A percentile compares a stretch with the other conserved stretches of the same genome.
Conservation (phyloP, 2,888 invertebrate species). For the Cremastinae sp. region DNA sequence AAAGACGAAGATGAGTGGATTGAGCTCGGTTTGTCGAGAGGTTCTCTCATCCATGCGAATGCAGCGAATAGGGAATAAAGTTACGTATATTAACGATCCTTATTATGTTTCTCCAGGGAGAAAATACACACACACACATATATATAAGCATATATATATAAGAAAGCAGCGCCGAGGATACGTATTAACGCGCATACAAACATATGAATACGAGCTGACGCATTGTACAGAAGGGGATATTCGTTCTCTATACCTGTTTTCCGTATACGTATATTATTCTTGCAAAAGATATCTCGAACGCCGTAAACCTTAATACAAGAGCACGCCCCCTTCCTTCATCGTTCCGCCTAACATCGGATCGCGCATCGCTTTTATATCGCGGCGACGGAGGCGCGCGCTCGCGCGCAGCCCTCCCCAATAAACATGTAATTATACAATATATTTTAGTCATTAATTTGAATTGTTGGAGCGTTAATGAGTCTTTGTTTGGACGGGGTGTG, state of each 20-base stretch:
- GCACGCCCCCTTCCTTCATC: conserved; percentile 42
- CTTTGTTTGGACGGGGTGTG: conserved; percentile 46
- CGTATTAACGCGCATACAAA: not conserved
- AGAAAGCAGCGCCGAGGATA: not conserved
- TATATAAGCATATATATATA: conserved; percentile 23
- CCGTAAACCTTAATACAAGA: conserved; percentile 45
- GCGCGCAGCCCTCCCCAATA: conserved; percentile 14
- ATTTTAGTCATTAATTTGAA: conserved; percentile 52
- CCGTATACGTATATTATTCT: conserved; percentile 5
- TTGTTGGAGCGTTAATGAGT: conserved; percentile 52
- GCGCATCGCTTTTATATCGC: conserved; percentile 10
- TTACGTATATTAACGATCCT: conserved; percentile 61
- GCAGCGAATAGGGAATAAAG: conserved; percentile 52
- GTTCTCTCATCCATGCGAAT: conserved; percentile 34
- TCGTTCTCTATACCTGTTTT: conserved; percentile 41
- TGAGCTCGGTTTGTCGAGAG: conserved; percentile 26
- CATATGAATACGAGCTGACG: not conserved
- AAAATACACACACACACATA: conserved; percentile 5
- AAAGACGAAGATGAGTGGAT: no score
- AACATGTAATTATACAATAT: conserved; percentile 49
- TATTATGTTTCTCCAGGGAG: conserved; percentile 55
- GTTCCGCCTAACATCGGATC: conserved; percentile 34
- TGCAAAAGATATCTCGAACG: conserved; percentile 36
- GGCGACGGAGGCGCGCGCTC: conserved; percentile 3
- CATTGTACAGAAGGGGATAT: conserved; percentile 30